Base-by-base conservation (phyloP, 2,888 invertebrate species). In the Lycaena phlaeas region DNA sequence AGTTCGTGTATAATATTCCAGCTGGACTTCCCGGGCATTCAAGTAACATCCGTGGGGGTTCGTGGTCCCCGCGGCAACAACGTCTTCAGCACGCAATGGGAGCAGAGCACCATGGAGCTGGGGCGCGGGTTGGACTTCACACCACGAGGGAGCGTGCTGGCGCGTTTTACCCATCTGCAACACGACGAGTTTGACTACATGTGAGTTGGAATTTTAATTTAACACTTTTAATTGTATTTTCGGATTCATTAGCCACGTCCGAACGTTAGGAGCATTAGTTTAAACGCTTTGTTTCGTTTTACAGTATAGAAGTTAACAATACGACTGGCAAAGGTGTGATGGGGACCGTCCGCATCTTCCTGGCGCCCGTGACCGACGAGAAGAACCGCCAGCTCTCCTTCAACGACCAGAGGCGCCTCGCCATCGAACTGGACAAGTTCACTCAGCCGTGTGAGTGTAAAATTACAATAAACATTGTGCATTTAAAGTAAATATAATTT, bases 91-190 rank as follows among this genome's bases (percentile, higher is more conserved):
- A 94, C 93, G 0, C 90, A 88, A 71, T 95, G 94, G 94, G 90
- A 91, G 78, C 89, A 91, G 69, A 58, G 57, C 38, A 90, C 91
- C 36, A 86, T 94, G 49, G 91, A 95, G 59, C 66, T 95, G 27
- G 88, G 90, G 0, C 87, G 93, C 1, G 95, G 95, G 0, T 86
- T 95, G 61, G 94, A 95, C 75, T 95, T 95, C 73, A 87, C 89
- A 5, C 93, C 93, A 0, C 85, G 92, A 1, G 94, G 94, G 34
- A 69, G 88, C 29, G 88, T 94, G 25, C 87, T 90, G 34, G 92
- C 90, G 0, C 66, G 88, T 30, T 88, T 92, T 70, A 90, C 89
- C 2, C 92, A 93, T 61, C 73, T 93, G 50, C 89, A 91, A 65
- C 91, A 92, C 50, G 75, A 85, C n/a, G 85, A 87, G 2, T 92